These are phyloP conservation scores for Anser brachyrhynchus DNA, from an alignment of 2,113 vertebrate species.

Conservation along the genomic window DNA sequence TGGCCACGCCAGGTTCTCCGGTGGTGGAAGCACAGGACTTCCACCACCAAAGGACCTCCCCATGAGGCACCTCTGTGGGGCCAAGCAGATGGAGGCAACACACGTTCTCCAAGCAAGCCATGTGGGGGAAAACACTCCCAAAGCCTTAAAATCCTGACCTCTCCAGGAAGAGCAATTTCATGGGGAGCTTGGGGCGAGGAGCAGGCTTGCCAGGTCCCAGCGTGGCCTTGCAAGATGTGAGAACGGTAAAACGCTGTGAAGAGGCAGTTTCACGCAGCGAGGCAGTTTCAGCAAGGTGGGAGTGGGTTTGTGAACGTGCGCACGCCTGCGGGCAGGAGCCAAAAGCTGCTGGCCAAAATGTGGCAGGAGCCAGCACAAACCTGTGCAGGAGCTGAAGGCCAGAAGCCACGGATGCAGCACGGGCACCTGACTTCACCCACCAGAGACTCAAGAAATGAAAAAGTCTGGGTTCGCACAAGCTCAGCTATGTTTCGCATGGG, in stretches of 20 bases:
- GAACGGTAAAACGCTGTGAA: background rate
- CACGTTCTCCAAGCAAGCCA: background rate
- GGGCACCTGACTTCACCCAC: fast-evolving
- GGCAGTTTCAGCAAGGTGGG: fast-evolving
- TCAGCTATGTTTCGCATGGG: background rate
- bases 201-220: fast-evolving
- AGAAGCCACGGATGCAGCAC: fast-evolving
- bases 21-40: background rate
- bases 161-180: background rate
- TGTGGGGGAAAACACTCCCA: background rate
- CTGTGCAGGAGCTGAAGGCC: fast-evolving
- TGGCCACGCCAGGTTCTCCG: background rate
- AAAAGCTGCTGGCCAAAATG: background rate
- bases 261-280: no score
- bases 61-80: fast-evolving
- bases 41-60: background rate
- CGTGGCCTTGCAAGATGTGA: background rate
- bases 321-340: fast-evolving
- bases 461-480: background rate
- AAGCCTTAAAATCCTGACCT: background rate
- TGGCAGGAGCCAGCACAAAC: background rate
- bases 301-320: fast-evolving
- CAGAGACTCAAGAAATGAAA: fast-evolving
- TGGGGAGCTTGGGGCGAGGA: background rate
- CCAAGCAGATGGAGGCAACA: background rate